Percentiles rank a stretch among this genome's conserved stretches.
Evolutionary conservation across 2,113 vertebrate species (phyloP).

Genomic region (Melanostigma gelatinosum): DNA sequence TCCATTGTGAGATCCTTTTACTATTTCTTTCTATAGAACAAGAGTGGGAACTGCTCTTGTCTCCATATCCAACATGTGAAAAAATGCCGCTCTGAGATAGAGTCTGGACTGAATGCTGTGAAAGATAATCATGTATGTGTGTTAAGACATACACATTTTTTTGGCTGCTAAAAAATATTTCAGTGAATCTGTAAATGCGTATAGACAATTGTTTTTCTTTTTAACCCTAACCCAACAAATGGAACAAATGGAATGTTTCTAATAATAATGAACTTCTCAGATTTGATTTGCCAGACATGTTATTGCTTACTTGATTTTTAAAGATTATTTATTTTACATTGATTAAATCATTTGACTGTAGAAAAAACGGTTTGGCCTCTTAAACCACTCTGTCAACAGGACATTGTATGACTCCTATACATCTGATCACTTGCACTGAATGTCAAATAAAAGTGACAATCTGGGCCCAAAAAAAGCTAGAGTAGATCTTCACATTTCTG

Average conservation of each 20-base stretch:
- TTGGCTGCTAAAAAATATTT: not conserved
- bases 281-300: not conserved
- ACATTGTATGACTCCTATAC: not conserved
- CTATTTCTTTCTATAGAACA: conserved; percentile 79
- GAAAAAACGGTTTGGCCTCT: not conserved
- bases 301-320: not conserved
- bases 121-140: not conserved
- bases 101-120: not conserved
- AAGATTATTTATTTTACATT: not conserved
- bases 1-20: conserved; percentile 82
- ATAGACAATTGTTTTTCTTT: no score
- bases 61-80: conserved; percentile 1
- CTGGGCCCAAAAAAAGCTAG: no score
- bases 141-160: not conserved
- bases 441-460: not conserved
- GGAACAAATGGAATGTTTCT: not conserved
- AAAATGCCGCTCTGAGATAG: not conserved
- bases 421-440: not conserved
- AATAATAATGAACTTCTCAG: not conserved
- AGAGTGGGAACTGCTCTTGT: conserved; percentile 42
- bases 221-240: no score
- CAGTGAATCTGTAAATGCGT: not conserved
- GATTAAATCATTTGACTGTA: not conserved
- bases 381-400: not conserved
- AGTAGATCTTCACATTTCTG: not conserved